These are phyloP conservation scores for Odobenus rosmarus DNA, from an alignment of 2,113 vertebrate species.

Conservation along the genomic window DNA sequence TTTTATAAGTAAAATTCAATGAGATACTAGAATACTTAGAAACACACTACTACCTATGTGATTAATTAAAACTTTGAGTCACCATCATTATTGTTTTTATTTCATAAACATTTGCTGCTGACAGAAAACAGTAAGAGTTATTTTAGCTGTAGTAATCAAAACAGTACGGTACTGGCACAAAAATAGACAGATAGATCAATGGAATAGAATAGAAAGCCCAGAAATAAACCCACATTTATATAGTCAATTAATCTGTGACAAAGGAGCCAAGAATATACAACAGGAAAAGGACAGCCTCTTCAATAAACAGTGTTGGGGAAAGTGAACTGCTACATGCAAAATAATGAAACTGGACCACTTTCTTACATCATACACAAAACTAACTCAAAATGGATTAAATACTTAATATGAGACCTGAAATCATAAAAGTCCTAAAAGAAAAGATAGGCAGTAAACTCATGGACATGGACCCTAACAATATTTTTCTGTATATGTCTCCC, in stretches of 20 bases:
- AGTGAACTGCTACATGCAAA: not conserved
- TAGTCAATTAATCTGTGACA: not conserved
- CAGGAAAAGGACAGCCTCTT: not conserved
- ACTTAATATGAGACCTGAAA: not conserved
- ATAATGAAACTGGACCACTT: not conserved
- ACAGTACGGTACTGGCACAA: not conserved
- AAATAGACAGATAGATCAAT: not conserved
- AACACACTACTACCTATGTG: not conserved
- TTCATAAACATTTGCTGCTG: not conserved
- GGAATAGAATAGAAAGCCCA: not conserved
- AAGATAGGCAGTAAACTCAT: not conserved
- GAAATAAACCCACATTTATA: not conserved
- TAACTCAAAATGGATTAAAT: not conserved
- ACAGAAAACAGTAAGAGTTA: not conserved
- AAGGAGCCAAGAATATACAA: not conserved
- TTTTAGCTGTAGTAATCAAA: not conserved
- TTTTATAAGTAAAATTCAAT: not conserved
- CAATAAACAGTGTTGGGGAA: not conserved
- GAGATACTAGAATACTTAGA: not conserved
- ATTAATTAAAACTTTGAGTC: not conserved
- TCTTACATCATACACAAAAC: not conserved
- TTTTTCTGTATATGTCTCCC: not conserved
- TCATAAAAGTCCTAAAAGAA: not conserved
- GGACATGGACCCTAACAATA: not conserved
- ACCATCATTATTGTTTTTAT: not conserved